Evolutionary conservation across 2,113 vertebrate genomes (phyloP).

Genomic region (Percopsis transmontana): DNA sequence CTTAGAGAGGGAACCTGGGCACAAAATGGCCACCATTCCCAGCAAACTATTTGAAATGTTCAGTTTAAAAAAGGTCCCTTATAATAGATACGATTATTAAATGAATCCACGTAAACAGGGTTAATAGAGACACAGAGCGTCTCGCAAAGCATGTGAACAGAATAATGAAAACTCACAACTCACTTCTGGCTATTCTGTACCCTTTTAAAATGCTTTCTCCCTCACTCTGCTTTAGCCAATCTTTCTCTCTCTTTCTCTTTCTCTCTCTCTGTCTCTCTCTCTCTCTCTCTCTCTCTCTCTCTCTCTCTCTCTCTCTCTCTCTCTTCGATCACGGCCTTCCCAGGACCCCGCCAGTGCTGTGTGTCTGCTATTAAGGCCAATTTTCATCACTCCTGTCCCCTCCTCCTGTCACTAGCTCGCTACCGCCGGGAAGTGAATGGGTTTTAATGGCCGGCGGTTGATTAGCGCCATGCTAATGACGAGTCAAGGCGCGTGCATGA

Average conservation of each 20-base stretch:
- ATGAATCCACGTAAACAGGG: no score
- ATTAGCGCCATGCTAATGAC: constrained; percentile 53
- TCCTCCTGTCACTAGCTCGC: constrained; percentile 35
- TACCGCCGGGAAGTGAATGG: constrained; percentile 23
- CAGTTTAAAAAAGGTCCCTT: no score
- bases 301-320: constrained; percentile 4
- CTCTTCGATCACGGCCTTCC: constrained; percentile 15
- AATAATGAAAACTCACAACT: no score
- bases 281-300: background rate
- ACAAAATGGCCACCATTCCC: constrained; percentile 64
- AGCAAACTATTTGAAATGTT: no score
- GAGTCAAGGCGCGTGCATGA: constrained; percentile 30
- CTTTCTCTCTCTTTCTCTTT: constrained; percentile 3
- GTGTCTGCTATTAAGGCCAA: constrained; percentile 59
- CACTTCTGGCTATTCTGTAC: background rate
- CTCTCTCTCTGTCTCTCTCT: background rate
- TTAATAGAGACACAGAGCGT: no score
- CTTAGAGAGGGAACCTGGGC: constrained; percentile 30
- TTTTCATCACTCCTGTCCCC: constrained; percentile 49
- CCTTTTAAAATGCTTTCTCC: background rate
- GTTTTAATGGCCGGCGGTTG: constrained; percentile 58
- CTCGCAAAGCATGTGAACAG: no score
- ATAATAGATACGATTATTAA: no score
- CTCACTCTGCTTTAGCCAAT: constrained; percentile 2
- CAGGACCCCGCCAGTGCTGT: constrained; percentile 7